Evolutionary conservation across 2,113 vertebrate species (phyloP).

Genomic region (Chinchilla lanigera): DNA sequence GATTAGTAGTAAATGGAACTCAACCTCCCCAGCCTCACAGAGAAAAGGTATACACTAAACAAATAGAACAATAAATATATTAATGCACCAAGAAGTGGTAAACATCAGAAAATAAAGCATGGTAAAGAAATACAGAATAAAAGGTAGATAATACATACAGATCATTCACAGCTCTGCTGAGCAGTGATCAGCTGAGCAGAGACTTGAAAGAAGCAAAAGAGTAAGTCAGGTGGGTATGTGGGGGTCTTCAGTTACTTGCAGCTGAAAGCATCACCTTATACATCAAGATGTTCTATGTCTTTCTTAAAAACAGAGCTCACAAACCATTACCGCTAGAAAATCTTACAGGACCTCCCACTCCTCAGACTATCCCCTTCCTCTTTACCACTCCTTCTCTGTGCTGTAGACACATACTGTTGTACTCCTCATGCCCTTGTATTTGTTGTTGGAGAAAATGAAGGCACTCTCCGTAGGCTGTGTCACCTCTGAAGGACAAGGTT

Average conservation of each 20-base stretch:
- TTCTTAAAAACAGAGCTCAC: constrained; percentile 21
- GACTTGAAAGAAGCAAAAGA: neutral
- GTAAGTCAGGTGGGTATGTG: neutral
- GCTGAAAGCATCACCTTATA: neutral
- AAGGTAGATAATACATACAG: neutral
- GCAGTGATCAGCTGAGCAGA: neutral
- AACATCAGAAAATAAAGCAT: neutral
- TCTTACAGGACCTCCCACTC: neutral
- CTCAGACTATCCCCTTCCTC: neutral
- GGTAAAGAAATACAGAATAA: neutral
- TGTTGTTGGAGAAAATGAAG: neutral
- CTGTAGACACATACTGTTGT: neutral
- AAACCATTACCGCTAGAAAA: neutral
- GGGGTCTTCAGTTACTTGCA: neutral
- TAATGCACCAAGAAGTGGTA: neutral
- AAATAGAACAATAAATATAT: neutral
- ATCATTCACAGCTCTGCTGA: neutral
- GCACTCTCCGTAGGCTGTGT: neutral
- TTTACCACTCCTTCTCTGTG: neutral
- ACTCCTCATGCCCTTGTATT: neutral
- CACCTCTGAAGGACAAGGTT: neutral
- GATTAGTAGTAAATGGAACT: neutral
- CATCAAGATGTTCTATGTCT: neutral
- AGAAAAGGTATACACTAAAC: neutral
- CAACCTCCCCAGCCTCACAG: neutral